Percentiles rank a stretch among this genome's conserved stretches.
phyloP scores from a whole-genome alignment of 2,113 vertebrate genomes.

The Lophius piscatorius region DNA sequence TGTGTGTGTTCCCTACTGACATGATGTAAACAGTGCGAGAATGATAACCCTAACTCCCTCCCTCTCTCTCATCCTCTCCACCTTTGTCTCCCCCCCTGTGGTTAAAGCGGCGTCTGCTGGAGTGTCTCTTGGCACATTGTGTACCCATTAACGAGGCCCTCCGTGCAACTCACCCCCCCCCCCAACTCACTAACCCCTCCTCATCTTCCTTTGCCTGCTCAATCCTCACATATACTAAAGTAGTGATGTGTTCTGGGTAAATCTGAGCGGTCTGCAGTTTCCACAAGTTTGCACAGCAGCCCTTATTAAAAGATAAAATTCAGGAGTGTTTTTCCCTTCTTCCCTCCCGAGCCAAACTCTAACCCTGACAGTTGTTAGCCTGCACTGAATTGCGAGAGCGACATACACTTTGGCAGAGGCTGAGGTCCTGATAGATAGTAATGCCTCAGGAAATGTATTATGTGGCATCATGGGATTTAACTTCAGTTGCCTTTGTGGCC shows the following conservation, averaged over 20 bases:
- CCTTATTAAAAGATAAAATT: conserved; percentile 68
- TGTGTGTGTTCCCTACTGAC: conserved; percentile 20
- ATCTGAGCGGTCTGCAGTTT: conserved; percentile 37
- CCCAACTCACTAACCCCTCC: conserved; percentile 3
- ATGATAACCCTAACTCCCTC: conserved; percentile 29
- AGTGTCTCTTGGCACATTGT: conserved; percentile 59
- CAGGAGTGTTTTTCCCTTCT: conserved; percentile 38
- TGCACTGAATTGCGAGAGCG: conserved; percentile 34
- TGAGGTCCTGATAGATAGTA: conserved; percentile 19
- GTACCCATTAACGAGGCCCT: conserved; percentile 57
- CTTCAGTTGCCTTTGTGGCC: conserved; percentile 12
- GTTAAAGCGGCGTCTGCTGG: conserved; percentile 57
- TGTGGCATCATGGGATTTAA: conserved; percentile 25
- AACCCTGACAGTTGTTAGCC: too few relatives aligned
- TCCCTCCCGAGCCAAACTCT: conserved; percentile 33
- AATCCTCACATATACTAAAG: conserved; percentile 34
- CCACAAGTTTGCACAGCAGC: background rate
- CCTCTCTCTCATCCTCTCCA: conserved; percentile 12
- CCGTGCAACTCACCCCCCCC: background rate
- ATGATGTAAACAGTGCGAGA: conserved; percentile 40
- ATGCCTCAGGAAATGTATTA: conserved; percentile 37
- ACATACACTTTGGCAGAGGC: conserved; percentile 23
- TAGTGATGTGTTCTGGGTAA: conserved; percentile 21
- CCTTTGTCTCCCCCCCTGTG: conserved; percentile 40
- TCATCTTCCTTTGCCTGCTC: conserved; percentile 23